Conservation (phyloP, 2,113 vertebrate genomes). For the Ciconia stormi region DNA sequence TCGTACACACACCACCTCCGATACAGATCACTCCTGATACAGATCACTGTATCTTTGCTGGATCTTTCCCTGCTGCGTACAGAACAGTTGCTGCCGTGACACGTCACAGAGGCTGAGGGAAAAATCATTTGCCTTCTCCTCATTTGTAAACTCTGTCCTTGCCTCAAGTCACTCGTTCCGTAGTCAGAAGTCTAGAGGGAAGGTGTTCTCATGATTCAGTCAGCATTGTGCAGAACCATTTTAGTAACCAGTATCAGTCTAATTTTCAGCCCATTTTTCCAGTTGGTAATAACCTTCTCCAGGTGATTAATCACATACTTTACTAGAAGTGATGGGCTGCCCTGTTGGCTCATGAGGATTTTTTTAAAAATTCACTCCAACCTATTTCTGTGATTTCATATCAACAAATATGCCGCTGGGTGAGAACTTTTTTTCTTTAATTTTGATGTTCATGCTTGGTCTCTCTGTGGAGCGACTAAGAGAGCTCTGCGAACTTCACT, state of each 20-base stretch:
- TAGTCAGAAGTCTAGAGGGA: neutral
- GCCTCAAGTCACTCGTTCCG: neutral
- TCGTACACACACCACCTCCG: neutral
- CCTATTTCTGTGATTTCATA: neutral
- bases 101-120: neutral
- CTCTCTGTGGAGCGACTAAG: neutral
- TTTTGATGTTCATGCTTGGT: neutral
- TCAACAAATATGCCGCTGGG: neutral
- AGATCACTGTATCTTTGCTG: neutral
- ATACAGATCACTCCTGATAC: neutral
- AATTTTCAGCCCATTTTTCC: neutral
- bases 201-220: neutral
- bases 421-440: neutral
- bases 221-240: neutral
- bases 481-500: neutral
- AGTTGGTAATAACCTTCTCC: neutral
- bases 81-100: neutral
- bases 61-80: neutral
- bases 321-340: neutral
- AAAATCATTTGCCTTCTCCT: neutral
- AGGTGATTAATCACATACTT: neutral
- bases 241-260: neutral
- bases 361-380: fast-evolving
- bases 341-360: neutral
- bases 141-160: neutral